phyloP scores from a whole-genome alignment of 2,888 invertebrate genomes.

The Ophraella communa region DNA sequence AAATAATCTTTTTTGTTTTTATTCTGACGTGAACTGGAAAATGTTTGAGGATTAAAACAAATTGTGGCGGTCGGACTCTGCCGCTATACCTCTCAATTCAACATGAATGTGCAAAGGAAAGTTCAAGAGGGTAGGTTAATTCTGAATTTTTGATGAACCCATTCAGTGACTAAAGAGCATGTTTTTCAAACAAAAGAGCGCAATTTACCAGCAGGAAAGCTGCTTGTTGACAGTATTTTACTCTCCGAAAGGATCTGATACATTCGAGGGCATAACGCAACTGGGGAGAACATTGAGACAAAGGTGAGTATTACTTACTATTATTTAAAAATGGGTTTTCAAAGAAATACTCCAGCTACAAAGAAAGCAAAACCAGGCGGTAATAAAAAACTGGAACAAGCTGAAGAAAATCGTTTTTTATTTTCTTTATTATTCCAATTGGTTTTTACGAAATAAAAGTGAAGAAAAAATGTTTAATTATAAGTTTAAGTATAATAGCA shows the following conservation, averaged over 20 bases:
- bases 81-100: constrained; percentile 24
- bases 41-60: not conserved
- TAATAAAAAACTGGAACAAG: not conserved
- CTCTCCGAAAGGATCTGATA: constrained; percentile 44
- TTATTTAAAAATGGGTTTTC: constrained; percentile 4
- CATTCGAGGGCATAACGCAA: constrained; percentile 22
- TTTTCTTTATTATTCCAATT: not conserved
- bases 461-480: no score
- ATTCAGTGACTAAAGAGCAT: constrained; percentile 34
- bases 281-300: not conserved
- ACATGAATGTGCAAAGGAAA: constrained; percentile 33
- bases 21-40: no score
- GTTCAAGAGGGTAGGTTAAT: constrained; percentile 39
- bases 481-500: no score
- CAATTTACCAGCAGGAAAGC: constrained; percentile 45
- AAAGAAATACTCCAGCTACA: not conserved
- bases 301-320: constrained; percentile 3
- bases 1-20: no score
- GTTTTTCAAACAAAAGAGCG: constrained; percentile 46
- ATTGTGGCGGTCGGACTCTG: not conserved
- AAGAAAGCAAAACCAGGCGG: not conserved
- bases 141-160: constrained; percentile 51
- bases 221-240: constrained; percentile 45
- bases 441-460: not conserved
- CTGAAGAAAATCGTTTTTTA: not conserved